Percentiles rank a stretch among this genome's conserved stretches.
Evolutionary conservation across 1,140 invertebrate genomes (phyloP).

Genomic region (Myzus persicae): DNA sequence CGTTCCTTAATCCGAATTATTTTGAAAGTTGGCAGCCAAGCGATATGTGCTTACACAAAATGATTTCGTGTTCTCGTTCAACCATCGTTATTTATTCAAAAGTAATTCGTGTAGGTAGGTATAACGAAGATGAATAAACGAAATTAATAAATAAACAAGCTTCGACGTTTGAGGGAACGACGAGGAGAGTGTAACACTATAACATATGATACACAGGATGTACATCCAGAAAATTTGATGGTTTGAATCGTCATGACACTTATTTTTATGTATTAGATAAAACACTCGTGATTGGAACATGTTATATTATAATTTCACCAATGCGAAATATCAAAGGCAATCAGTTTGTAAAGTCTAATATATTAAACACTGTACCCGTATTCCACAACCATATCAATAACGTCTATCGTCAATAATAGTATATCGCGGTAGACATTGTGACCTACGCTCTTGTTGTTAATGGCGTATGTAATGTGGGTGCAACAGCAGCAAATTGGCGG

Average conservation of each 20-base stretch:
- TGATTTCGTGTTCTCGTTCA: neutral
- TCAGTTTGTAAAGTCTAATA: no score
- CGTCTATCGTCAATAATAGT: no score
- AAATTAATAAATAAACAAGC: neutral
- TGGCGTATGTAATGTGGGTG: no score
- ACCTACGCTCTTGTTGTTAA: no score
- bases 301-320: no score
- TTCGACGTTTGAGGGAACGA: neutral
- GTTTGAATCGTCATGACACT: neutral
- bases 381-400: no score
- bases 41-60: neutral
- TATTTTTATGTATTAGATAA: no score
- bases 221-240: neutral
- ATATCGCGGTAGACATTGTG: no score
- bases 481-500: no score
- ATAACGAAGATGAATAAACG: conserved; percentile 8
- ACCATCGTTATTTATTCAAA: neutral
- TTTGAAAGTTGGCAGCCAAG: neutral
- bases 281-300: no score
- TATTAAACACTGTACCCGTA: no score
- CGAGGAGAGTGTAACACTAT: neutral
- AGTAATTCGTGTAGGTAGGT: neutral
- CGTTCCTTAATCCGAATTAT: neutral
- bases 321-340: no score
- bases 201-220: neutral